These are phyloP conservation scores for Echiichthys vipera DNA, from an alignment of 2,797 vertebrate species.

Conservation along the genomic window DNA sequence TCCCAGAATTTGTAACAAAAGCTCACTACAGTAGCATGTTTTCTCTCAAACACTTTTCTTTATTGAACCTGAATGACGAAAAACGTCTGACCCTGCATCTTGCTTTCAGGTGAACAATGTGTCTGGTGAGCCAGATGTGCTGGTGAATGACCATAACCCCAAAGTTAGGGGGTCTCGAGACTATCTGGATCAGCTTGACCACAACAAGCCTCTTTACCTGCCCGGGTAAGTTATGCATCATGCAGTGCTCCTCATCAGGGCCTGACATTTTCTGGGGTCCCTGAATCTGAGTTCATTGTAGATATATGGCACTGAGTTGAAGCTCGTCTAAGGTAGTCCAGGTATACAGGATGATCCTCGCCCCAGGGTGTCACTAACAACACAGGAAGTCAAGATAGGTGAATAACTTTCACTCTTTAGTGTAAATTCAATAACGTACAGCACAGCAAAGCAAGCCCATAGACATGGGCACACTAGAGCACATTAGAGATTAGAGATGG, in stretches of 20 bases:
- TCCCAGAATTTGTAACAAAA: neutral
- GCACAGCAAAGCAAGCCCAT: no score
- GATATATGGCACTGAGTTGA: neutral
- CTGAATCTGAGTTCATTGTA: neutral
- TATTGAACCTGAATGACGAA: no score
- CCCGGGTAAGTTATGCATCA: slow-evolving; percentile 81
- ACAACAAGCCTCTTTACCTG: slow-evolving; percentile 78
- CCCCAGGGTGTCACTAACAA: no score
- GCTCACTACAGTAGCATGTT: neutral
- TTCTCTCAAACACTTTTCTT: neutral
- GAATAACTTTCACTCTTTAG: no score
- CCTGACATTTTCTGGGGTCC: neutral
- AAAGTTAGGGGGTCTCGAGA: slow-evolving; percentile 76
- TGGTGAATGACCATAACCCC: slow-evolving; percentile 80
- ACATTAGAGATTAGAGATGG: no score
- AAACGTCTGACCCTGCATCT: slow-evolving; percentile 19
- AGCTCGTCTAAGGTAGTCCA: neutral
- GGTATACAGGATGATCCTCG: no score
- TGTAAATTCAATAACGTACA: no score
- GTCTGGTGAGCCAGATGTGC: slow-evolving; percentile 78
- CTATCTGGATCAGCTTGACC: slow-evolving; percentile 78
- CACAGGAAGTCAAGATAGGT: no score
- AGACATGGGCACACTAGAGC: no score
- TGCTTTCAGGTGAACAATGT: slow-evolving; percentile 87
- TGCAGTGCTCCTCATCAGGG: neutral